Evolutionary conservation across 1,140 invertebrate species (phyloP), one percentile per base, ranked within the genome.

Genomic region (Cephus cinctus): DNA sequence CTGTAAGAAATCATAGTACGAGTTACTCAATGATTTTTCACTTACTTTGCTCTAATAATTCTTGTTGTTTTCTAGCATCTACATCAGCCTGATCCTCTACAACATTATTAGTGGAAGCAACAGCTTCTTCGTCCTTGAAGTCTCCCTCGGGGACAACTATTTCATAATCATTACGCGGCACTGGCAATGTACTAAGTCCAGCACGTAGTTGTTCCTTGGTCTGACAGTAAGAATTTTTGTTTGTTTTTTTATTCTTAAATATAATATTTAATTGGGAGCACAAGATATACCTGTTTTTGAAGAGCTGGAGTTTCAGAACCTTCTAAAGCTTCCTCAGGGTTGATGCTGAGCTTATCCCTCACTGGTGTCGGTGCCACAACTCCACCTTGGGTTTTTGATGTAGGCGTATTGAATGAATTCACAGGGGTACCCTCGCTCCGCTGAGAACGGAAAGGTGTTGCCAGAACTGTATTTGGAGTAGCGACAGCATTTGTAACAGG

Each of bases 141-240:
- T 95, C 91, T 27, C 90, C 84, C 51, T 96, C 92, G 0, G 94
- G 93, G 6, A 98, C 88, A 31, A 98, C 94, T 67, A 99, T 97
- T 77, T 99, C 96, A 76, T 96, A 99, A 76, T 99, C 96, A 73
- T 99, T 98, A 50, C 89, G 88, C 0, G 98, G 97, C 19, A 82
- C 68, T 3, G 97, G 98, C 44, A 99, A 75, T 6, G 85, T 76
- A 22, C 84, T 85, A 9, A 98, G 73, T 1, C 88, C 87, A 44
- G 83, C 81, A 34, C 83, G 81, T 6, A 98, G 78, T 32, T 90
- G 84, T 35, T 89, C 84, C 62, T 86, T 87, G 5, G 84, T 52
- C 80, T 83, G 50, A 12, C 44, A 50, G 27, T 22, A 19, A 52
- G 8, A 35, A 11, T 14, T 47, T 12, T 44, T 18, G 19, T 21